Conservation (phyloP, 2,888 invertebrate genomes). For the Doris montereyensis region DNA sequence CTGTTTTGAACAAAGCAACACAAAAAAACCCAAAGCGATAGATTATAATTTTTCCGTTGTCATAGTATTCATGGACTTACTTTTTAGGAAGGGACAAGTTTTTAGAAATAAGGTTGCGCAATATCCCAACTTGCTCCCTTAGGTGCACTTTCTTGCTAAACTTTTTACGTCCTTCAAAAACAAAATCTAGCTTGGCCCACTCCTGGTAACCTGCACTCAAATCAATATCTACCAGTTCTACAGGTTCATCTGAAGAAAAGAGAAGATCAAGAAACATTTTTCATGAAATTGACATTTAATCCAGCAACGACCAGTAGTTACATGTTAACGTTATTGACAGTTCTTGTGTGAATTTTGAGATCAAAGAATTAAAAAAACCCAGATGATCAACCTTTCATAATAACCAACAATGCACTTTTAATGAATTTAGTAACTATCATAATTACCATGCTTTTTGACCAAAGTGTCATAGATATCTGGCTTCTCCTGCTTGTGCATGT, state of each 20-base stretch:
- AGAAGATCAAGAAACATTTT: not conserved
- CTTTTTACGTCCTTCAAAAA: constrained; percentile 49
- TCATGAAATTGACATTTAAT: no score
- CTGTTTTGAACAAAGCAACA: no score
- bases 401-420: not conserved
- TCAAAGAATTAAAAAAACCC: no score
- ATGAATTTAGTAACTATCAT: not conserved
- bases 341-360: no score
- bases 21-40: no score
- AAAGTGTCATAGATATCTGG: constrained; percentile 54
- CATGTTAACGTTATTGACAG: no score
- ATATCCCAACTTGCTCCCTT: constrained; percentile 55
- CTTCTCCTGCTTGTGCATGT: constrained; percentile 51
- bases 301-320: no score
- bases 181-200: constrained; percentile 54
- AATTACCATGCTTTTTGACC: constrained; percentile 61
- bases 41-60: no score
- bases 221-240: constrained; percentile 59
- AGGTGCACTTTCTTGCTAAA: constrained; percentile 54
- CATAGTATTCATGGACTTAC: no score
- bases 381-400: not conserved
- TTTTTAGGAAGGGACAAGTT: constrained; percentile 44
- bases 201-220: constrained; percentile 56
- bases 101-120: constrained; percentile 51
- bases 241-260: constrained; percentile 32